These are phyloP conservation scores for Fistularia tabacaria DNA, from an alignment of 2,797 vertebrate genomes.

Conservation along the genomic window DNA sequence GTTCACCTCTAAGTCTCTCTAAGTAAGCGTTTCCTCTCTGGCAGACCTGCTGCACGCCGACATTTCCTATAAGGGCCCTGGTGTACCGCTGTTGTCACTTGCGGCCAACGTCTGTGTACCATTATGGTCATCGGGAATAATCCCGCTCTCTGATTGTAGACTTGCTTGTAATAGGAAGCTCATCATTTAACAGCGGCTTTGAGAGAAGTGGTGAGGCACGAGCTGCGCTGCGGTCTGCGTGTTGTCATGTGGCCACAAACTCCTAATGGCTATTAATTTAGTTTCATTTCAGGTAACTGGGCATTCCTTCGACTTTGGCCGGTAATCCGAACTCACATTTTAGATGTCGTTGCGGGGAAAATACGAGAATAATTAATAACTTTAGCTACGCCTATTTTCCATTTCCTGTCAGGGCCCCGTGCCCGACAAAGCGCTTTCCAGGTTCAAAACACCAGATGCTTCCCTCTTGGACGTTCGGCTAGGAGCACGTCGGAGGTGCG, in stretches of 20 bases:
- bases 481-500: too few species aligned
- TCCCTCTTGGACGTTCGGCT: too few species aligned
- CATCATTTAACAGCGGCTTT: slow-evolving; percentile 34
- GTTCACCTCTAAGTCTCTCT: neutral
- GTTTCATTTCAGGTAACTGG: neutral
- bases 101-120: slow-evolving; percentile 37
- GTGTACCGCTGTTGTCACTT: slow-evolving; percentile 25
- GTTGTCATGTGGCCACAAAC: slow-evolving; percentile 27
- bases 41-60: slow-evolving; percentile 4
- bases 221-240: slow-evolving; percentile 17
- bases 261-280: neutral
- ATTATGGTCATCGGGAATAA: slow-evolving; percentile 49
- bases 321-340: too few species aligned
- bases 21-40: too few species aligned
- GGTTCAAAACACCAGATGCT: too few species aligned
- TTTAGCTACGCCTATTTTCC: too few species aligned
- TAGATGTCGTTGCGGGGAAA: too few species aligned
- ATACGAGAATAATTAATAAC: too few species aligned
- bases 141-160: slow-evolving; percentile 45
- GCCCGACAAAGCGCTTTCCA: too few species aligned
- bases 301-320: neutral
- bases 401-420: too few species aligned
- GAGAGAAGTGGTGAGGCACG: slow-evolving; percentile 7
- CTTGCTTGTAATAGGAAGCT: slow-evolving; percentile 36
- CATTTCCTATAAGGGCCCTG: slow-evolving; percentile 18